These are phyloP conservation scores for Poeciliopsis presidionis DNA, from an alignment of 2,797 vertebrate genomes.

Conservation along the genomic window DNA sequence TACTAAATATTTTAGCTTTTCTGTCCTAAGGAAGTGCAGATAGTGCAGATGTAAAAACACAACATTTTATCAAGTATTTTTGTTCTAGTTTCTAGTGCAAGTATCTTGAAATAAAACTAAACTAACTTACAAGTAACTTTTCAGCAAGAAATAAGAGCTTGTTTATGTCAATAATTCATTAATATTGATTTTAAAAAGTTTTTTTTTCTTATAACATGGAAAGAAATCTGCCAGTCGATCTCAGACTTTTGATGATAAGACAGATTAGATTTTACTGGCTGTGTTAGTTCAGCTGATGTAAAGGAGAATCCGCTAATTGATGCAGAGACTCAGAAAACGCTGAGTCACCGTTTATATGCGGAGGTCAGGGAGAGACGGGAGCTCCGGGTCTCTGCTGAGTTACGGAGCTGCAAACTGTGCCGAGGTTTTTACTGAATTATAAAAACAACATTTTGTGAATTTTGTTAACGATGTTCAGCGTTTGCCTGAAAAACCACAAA, in stretches of 20 bases:
- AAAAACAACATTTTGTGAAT: neutral
- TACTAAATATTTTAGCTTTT: too few species aligned
- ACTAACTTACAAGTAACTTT: too few species aligned
- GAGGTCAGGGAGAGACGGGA: neutral
- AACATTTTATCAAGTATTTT: too few species aligned
- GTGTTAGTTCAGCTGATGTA: neutral
- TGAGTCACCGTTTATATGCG: neutral
- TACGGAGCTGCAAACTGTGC: neutral
- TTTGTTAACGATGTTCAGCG: neutral
- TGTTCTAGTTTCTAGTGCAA: too few species aligned
- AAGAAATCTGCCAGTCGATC: too few species aligned
- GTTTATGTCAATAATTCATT: too few species aligned
- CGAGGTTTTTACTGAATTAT: neutral
- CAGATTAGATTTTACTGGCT: neutral
- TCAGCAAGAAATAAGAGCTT: too few species aligned
- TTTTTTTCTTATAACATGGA: too few species aligned
- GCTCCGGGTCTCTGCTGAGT: neutral
- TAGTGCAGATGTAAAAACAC: neutral
- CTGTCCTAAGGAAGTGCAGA: too few species aligned
- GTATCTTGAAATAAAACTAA: too few species aligned
- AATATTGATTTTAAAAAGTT: too few species aligned
- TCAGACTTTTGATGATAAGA: neutral
- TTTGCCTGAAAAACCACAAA: neutral
- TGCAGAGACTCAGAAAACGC: neutral
- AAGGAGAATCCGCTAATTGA: neutral